phyloP scores from a whole-genome alignment of 30 jellyfish, hydroid and myxozoan genomes.

The Pseudorhiza aurosa region DNA sequence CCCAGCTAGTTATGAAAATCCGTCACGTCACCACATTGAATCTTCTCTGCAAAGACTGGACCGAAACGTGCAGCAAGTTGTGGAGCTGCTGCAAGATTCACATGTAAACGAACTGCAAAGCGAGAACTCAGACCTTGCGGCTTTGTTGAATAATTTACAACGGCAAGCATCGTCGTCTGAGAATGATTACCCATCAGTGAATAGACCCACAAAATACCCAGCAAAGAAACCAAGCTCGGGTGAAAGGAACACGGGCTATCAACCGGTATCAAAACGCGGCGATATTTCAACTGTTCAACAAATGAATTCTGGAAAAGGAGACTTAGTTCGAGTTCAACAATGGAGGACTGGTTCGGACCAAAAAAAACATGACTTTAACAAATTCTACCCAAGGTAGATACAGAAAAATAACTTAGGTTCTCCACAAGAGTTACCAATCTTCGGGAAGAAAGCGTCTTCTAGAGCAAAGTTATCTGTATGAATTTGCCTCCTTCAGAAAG shows the following conservation, averaged over 20 bases:
- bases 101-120: conserved; percentile 39
- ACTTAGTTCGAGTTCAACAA: conserved; percentile 72
- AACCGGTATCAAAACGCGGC: conserved; percentile 23
- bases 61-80: conserved; percentile 86
- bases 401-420: background rate
- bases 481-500: too few relatives aligned
- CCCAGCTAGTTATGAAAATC: conserved; percentile 7
- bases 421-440: too few relatives aligned
- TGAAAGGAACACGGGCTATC: conserved; percentile 28
- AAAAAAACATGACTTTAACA: conserved; percentile 36
- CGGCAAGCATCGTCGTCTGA: conserved; percentile 46
- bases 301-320: conserved; percentile 28
- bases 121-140: conserved; percentile 62
- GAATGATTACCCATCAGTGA: background rate
- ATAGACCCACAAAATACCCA: conserved; percentile 22
- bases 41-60: conserved; percentile 76
- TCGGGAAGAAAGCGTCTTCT: too few relatives aligned
- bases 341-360: conserved; percentile 82
- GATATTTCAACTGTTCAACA: background rate
- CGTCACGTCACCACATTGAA: conserved; percentile 31
- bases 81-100: conserved; percentile 73
- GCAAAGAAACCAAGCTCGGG: conserved; percentile 1
- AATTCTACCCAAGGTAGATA: conserved; percentile 61
- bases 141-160: conserved; percentile 57
- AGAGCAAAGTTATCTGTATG: too few relatives aligned